These are phyloP conservation scores for Troides aeacus DNA, from an alignment of 2,888 invertebrate species.

Conservation along the genomic window DNA sequence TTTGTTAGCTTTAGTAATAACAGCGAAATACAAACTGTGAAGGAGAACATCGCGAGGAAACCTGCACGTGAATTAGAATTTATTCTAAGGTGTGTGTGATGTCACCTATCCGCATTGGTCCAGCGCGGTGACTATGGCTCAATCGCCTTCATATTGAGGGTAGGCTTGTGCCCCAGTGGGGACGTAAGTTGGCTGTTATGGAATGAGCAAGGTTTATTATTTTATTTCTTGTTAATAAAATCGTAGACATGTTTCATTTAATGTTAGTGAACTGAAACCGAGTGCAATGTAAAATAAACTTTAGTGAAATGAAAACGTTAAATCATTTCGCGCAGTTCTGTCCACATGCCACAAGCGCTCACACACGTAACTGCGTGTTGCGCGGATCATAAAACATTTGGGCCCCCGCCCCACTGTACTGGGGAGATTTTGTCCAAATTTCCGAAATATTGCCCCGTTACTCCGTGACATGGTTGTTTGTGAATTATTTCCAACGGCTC, in stretches of 20 bases:
- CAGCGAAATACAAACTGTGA: too few relatives aligned
- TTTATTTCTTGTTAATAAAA: not conserved
- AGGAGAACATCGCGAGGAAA: too few relatives aligned
- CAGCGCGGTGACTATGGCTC: too few relatives aligned
- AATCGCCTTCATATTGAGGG: too few relatives aligned
- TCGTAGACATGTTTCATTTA: constrained; percentile 21
- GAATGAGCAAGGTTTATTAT: too few relatives aligned
- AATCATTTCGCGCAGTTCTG: constrained; percentile 66
- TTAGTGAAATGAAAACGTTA: constrained; percentile 64
- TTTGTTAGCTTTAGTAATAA: too few relatives aligned
- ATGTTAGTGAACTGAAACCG: constrained; percentile 34
- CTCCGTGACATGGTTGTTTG: constrained; percentile 35
- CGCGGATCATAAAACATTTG: constrained; percentile 63
- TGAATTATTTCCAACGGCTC: constrained; percentile 30
- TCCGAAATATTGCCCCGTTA: constrained; percentile 34
- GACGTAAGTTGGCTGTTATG: too few relatives aligned
- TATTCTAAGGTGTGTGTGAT: too few relatives aligned
- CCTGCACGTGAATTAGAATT: too few relatives aligned
- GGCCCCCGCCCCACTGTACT: constrained; percentile 39
- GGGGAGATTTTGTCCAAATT: constrained; percentile 38
- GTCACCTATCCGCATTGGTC: too few relatives aligned
- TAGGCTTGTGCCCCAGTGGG: too few relatives aligned
- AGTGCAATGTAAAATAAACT: constrained; percentile 54
- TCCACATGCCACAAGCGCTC: constrained; percentile 63
- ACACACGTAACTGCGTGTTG: constrained; percentile 55